Evolutionary conservation across 1,140 invertebrate genomes (phyloP).

Genomic region (Orchesella cincta): DNA sequence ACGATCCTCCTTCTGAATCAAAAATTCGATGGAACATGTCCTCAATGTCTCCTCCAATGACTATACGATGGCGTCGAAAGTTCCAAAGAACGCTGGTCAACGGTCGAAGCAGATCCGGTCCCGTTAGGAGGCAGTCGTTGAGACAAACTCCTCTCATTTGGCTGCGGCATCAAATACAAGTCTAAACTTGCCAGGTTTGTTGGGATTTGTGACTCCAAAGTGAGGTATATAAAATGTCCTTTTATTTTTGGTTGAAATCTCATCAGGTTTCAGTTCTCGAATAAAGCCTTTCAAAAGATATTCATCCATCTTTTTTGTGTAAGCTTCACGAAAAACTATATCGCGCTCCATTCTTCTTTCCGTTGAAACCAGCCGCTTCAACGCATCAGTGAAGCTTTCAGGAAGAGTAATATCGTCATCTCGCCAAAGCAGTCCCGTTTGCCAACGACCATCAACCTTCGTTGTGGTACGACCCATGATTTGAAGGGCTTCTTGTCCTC

Average conservation of each 20-base stretch:
- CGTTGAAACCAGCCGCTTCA: not conserved
- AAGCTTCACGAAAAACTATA: not conserved
- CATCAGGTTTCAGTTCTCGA: not conserved
- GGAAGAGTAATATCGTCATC: not conserved
- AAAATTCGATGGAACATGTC: slow-evolving; percentile 43
- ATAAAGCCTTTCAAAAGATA: not conserved
- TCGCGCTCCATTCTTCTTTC: not conserved
- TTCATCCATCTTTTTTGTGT: not conserved
- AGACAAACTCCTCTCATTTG: not conserved
- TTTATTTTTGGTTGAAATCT: too few species aligned
- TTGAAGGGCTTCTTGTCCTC: slow-evolving; percentile 19
- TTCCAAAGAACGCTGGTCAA: slow-evolving; percentile 19
- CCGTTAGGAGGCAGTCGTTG: slow-evolving; percentile 21
- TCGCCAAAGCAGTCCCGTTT: slow-evolving; percentile 36
- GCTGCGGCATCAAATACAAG: not conserved
- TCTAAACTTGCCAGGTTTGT: not conserved
- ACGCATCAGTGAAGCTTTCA: not conserved
- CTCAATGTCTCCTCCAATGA: slow-evolving; percentile 33
- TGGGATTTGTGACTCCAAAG: not conserved
- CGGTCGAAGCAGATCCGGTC: slow-evolving; percentile 29
- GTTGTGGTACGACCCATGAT: slow-evolving; percentile 29
- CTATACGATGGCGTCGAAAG: slow-evolving; percentile 20
- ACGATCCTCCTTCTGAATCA: slow-evolving; percentile 12
- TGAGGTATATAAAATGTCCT: not conserved
- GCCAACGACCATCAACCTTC: slow-evolving; percentile 1